These are phyloP conservation scores for Ramphastos sulfuratus DNA, from an alignment of 2,113 vertebrate species.

Conservation along the genomic window DNA sequence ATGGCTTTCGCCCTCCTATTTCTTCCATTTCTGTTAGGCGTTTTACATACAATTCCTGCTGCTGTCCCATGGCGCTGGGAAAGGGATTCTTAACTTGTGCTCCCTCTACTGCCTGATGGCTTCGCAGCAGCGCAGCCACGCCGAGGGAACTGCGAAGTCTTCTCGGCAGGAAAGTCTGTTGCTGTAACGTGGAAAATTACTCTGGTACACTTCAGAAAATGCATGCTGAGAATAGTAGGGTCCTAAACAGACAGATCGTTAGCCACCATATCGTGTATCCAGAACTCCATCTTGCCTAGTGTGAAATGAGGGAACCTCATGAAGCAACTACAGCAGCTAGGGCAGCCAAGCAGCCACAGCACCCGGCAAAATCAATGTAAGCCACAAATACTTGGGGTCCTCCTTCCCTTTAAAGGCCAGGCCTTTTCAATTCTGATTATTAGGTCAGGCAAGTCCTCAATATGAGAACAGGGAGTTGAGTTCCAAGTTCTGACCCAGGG, in stretches of 20 bases:
- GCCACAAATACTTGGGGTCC: neutral
- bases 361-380: neutral
- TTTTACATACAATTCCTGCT: neutral
- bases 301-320: neutral
- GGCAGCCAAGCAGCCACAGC: neutral
- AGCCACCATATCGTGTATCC: neutral
- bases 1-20: neutral
- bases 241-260: neutral
- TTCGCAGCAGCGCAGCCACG: neutral
- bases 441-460: neutral
- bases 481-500: neutral
- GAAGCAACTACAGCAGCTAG: neutral
- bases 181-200: neutral
- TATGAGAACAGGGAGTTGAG: neutral
- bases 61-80: neutral
- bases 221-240: neutral
- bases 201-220: neutral
- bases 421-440: neutral
- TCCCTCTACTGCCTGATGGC: conserved; percentile 64
- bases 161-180: neutral
- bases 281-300: neutral
- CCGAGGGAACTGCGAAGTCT: neutral
- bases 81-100: conserved; percentile 27
- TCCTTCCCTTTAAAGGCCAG: neutral
- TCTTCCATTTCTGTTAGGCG: neutral